A percentile compares a stretch with the other conserved stretches of the same genome.
These are phyloP conservation scores for Mythimna loreyi DNA, from an alignment of 2,888 invertebrate species.

Conservation along the genomic window DNA sequence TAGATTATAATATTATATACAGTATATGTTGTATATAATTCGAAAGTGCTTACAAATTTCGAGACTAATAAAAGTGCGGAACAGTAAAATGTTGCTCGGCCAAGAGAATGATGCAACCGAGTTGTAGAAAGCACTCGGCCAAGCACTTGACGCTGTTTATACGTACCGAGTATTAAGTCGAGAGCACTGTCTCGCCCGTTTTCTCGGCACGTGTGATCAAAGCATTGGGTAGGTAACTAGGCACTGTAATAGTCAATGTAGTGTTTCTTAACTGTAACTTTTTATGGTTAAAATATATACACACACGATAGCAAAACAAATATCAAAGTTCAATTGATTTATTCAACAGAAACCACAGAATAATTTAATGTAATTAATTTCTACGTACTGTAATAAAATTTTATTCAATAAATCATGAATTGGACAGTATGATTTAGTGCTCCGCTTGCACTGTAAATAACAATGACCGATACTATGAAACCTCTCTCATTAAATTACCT, in stretches of 20 bases:
- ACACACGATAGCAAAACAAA: not conserved
- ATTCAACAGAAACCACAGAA: not conserved
- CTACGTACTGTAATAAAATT: not conserved
- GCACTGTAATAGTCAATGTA: too few species aligned
- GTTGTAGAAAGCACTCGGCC: too few species aligned
- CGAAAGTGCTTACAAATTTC: not conserved
- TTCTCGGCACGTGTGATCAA: too few species aligned
- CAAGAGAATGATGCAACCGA: too few species aligned
- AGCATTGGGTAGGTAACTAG: too few species aligned
- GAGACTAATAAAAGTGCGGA: too few species aligned
- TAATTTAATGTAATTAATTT: constrained; percentile 6
- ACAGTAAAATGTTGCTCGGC: too few species aligned
- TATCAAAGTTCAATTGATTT: not conserved
- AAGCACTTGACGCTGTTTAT: too few species aligned
- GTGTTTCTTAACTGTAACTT: too few species aligned
- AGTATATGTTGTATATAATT: not conserved
- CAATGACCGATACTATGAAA: not conserved
- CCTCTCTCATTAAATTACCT: not conserved
- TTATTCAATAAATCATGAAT: constrained; percentile 26
- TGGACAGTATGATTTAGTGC: not conserved
- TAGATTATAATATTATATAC: not conserved
- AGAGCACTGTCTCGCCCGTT: too few species aligned
- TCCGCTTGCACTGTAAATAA: constrained; percentile 22
- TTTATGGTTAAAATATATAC: not conserved
- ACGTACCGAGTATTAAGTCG: too few species aligned